Base-by-base conservation (phyloP, 1,140 invertebrate species). In the Orussus abietinus region DNA sequence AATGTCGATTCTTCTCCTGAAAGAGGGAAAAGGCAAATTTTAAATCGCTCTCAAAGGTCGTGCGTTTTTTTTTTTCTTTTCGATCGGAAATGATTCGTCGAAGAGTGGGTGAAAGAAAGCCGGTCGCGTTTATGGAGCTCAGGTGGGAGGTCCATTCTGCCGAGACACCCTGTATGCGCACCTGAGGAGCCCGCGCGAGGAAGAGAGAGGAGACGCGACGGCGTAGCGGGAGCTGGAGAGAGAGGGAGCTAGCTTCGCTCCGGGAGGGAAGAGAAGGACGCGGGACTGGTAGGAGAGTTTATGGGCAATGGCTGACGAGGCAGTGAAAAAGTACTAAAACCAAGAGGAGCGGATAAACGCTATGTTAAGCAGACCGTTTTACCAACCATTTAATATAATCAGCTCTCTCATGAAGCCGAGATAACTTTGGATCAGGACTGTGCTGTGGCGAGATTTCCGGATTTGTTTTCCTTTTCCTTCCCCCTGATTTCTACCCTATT, bases 311-410 rank as follows among this genome's bases (percentile, higher is more conserved):
- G 62, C 63, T 72, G 66, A 72, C 66, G 68, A 69, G 68, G 69
- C 63, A 65, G 69, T 72, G 66, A 72, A 70, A 72, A 72, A 72
- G 69, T 69, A 72, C 52, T 72, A 72, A 69, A 72, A 70, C 62
- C 58, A 56, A 69, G 66, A 70, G 61, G 63, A 72, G 65, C 64
- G 64, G 67, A 70, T 69, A 70, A 70, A 69, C 66, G 67, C 59
- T 69, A 72, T 70, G 69, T 70, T 70, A 69, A 72, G 66, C 65
- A 67, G 67, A 68, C 64, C 64, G 60, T 72, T 70, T 72, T 68
- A 69, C 64, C 67, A 66, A 58, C 55, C 65, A 64, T 69, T 72
- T 72, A 69, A 70, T 72, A 72, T 72, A 72, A 72, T 72, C 67
- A 67, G 66, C 59, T 55, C 53, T 53, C 57, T 60, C 47, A 41